A percentile compares a stretch with the other conserved stretches of the same genome.
phyloP scores from a whole-genome alignment of 1,140 invertebrate genomes.

The Antheraea mylitta region DNA sequence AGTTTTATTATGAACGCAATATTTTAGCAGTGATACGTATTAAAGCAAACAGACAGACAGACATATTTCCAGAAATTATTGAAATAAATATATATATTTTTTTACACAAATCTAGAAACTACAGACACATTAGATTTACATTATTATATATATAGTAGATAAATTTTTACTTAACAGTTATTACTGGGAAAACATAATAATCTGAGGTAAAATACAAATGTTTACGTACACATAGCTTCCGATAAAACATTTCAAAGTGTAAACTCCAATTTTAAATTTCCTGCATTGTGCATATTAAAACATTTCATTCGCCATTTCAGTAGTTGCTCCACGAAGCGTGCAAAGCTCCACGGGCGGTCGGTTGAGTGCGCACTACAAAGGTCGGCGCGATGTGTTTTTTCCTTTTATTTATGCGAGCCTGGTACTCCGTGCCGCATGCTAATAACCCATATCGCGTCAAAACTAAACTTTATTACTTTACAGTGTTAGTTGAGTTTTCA shows the following conservation, averaged over 20 bases:
- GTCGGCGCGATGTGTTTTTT: conserved; percentile 46
- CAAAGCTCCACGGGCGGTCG: conserved; percentile 42
- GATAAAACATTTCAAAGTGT: conserved; percentile 27
- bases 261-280: conserved; percentile 39
- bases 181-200: neutral
- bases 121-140: too few species aligned
- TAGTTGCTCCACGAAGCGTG: conserved; percentile 46
- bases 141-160: too few species aligned
- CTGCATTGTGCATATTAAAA: conserved; percentile 46
- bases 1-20: too few species aligned
- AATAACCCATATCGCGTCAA: conserved; percentile 1
- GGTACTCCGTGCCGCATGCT: conserved; percentile 36
- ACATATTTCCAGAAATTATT: too few species aligned
- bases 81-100: too few species aligned
- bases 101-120: too few species aligned
- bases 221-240: conserved; percentile 11
- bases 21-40: too few species aligned
- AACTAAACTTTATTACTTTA: conserved; percentile 2
- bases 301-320: conserved; percentile 53
- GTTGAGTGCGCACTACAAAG: conserved; percentile 54
- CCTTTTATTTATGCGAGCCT: conserved; percentile 50
- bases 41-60: too few species aligned
- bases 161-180: too few species aligned
- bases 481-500: neutral
- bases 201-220: neutral